Conservation (phyloP, 2,888 invertebrate genomes). For the Nemapogon koenigi region DNA sequence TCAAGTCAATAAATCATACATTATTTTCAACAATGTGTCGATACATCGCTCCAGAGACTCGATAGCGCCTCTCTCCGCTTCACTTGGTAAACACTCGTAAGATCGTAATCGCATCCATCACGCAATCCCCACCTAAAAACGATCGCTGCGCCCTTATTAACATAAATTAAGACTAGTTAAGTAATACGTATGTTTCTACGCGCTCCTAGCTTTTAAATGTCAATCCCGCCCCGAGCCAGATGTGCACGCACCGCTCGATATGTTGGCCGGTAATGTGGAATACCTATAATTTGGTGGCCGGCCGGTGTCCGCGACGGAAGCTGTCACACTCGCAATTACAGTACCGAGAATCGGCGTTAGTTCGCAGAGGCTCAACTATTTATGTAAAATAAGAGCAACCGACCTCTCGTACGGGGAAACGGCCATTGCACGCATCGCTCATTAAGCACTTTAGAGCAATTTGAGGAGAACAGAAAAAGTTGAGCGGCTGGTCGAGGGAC, state of each 20-base stretch:
- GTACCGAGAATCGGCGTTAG: conserved; percentile 63
- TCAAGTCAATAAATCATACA: no score
- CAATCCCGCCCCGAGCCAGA: conserved; percentile 36
- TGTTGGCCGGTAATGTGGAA: conserved; percentile 53
- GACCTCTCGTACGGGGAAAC: conserved; percentile 59
- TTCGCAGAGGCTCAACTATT: conserved; percentile 58
- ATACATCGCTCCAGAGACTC: conserved; percentile 1
- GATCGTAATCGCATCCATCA: conserved; percentile 9
- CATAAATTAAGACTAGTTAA: conserved; percentile 9
- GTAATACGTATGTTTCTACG: conserved; percentile 8
- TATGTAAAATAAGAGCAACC: conserved; percentile 60
- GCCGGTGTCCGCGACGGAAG: conserved; percentile 53
- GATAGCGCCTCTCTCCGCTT: conserved; percentile 3
- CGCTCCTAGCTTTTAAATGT: conserved; percentile 29
- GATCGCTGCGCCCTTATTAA: conserved; percentile 10
- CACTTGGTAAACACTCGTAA: conserved; percentile 5
- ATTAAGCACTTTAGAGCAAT: conserved; percentile 66
- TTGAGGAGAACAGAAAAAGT: conserved; percentile 59
- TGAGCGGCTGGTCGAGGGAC: conserved; percentile 34
- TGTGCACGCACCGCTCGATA: conserved; percentile 45
- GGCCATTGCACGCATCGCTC: conserved; percentile 63
- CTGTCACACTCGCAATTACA: conserved; percentile 62
- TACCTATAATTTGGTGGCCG: conserved; percentile 55
- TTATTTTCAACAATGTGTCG: no score
- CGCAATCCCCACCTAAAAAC: conserved; percentile 6